Percentiles rank a stretch among this genome's conserved stretches.
Evolutionary conservation across 2,797 vertebrate genomes (phyloP).

Genomic region (Thamnophis elegans): DNA sequence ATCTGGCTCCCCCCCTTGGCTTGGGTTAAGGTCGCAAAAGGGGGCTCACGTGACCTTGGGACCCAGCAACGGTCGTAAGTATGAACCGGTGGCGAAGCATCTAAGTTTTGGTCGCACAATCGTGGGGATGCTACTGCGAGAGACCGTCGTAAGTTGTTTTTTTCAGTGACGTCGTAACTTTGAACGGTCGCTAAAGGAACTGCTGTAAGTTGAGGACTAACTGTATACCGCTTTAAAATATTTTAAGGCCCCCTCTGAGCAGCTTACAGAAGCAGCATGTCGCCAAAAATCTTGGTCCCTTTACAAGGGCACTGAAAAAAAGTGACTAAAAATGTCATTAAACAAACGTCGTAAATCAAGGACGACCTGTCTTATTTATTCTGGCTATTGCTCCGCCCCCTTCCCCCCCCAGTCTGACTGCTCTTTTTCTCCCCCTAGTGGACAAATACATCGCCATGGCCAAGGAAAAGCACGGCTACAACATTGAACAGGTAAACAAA

Average conservation of each 20-base stretch:
- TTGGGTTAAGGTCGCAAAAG: too few species aligned
- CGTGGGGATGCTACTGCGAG: too few species aligned
- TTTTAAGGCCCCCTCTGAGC: neutral
- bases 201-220: neutral
- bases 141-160: too few species aligned
- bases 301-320: neutral
- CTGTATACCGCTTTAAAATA: neutral
- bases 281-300: neutral
- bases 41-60: too few species aligned
- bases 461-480: slow-evolving; percentile 93
- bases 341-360: neutral
- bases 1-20: too few species aligned
- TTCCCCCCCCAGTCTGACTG: neutral
- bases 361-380: neutral
- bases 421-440: slow-evolving; percentile 69
- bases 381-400: neutral
- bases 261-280: neutral
- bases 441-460: slow-evolving; percentile 93
- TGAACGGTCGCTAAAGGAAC: neutral
- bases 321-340: neutral
- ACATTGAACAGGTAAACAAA: slow-evolving; percentile 86
- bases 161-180: too few species aligned
- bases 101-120: too few species aligned
- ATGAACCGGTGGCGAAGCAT: too few species aligned
- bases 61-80: too few species aligned